Evolutionary conservation across 2,888 invertebrate genomes (phyloP), one percentile per base, ranked within the genome.

Genomic region (Portevinia maculata): DNA sequence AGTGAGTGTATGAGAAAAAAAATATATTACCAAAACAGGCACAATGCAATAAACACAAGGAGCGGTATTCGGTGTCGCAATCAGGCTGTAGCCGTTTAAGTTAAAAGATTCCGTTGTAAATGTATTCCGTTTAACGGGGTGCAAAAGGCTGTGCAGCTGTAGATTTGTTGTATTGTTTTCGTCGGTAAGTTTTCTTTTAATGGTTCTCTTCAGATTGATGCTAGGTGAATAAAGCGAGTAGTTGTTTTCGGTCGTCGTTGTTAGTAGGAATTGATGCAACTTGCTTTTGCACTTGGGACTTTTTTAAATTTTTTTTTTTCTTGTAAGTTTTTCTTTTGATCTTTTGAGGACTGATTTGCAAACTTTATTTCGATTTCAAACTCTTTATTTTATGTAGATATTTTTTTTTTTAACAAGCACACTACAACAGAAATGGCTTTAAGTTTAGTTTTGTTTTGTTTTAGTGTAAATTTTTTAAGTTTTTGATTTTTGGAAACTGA

Each of bases 11-110:
- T 30, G 21, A 34, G 41, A 46, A 67, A 21, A 37, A 41, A 41
- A 69, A 44, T 52, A 19, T 15, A 67, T 89, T 86, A 89, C 89
- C 89, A 89, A 88, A 86, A 89, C 89, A 84, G 89, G 89, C 87
- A 89, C 88, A 59, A 89, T 89, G 87, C 89, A 89, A 86, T 89
- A 89, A 86, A 89, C 89, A 86, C 89, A 89, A 84, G 89, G 89
- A 88, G 83, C 67, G 65, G 78, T 71, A 83, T 67, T 83, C 67
- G 71, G 76, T 69, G 83, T 83, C 71, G 83, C 83, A 83, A 83
- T 83, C 83, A 83, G 83, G 71, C 83, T 83, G 83, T 83, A 83
- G 83, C 83, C 83, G 83, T 83, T 83, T 78, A 83, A 78, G 73
- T 83, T 83, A 67, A 83, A 67, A 83, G 83, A 83, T 83, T 83